Conservation (phyloP, 2,113 vertebrate species). For the Sturnus vulgaris region DNA sequence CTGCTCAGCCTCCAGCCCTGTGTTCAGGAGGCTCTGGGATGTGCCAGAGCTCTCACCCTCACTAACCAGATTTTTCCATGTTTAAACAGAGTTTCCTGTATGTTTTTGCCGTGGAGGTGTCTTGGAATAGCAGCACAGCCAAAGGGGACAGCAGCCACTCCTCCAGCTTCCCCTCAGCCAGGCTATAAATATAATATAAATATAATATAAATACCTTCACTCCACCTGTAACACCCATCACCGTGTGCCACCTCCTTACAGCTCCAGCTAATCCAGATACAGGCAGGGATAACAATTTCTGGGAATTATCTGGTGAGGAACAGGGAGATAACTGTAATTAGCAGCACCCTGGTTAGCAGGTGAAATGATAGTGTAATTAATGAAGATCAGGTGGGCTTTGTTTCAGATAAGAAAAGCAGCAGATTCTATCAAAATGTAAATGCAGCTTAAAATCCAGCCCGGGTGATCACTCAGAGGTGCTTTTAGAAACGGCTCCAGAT, state of each 20-base stretch:
- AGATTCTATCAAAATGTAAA: slow-evolving; percentile 17
- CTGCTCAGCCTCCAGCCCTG: not conserved
- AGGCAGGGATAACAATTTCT: not conserved
- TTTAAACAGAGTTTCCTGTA: not conserved
- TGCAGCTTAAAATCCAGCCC: not conserved
- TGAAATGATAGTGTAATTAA: not conserved
- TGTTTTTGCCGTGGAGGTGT: not conserved
- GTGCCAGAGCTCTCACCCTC: not conserved
- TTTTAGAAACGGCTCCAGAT: not conserved
- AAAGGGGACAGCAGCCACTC: not conserved
- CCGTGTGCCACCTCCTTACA: not conserved
- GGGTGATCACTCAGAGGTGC: not conserved
- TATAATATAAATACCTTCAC: not conserved
- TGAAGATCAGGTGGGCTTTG: not conserved
- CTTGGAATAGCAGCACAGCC: not conserved
- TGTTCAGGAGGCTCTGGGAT: not conserved
- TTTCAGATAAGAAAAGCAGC: not conserved
- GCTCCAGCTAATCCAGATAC: not conserved
- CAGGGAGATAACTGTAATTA: slow-evolving; percentile 10
- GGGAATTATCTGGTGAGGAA: not conserved
- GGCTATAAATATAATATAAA: not conserved
- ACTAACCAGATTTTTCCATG: not conserved
- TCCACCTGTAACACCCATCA: not conserved
- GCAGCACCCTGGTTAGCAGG: not conserved
- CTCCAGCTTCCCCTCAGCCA: not conserved